These are phyloP conservation scores for Tyrannus savana DNA, from an alignment of 2,113 vertebrate species.

Conservation along the genomic window DNA sequence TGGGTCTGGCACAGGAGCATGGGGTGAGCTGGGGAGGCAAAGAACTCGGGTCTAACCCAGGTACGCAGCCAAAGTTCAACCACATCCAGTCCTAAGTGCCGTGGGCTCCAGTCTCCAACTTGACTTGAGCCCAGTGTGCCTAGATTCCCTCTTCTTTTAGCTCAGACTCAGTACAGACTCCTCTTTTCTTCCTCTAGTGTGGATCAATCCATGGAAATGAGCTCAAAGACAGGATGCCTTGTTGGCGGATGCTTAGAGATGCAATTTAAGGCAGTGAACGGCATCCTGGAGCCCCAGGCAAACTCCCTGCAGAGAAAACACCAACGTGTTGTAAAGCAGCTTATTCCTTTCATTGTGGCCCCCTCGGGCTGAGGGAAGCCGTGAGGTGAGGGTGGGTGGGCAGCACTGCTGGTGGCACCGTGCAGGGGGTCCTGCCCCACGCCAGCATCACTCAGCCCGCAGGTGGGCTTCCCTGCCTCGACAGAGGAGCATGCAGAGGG, in stretches of 20 bases:
- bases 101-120: neutral
- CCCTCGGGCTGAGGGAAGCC: neutral
- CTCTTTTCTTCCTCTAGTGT: neutral
- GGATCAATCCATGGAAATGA: constrained; percentile 21
- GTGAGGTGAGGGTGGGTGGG: neutral
- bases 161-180: neutral
- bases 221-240: neutral
- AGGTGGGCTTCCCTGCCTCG: neutral
- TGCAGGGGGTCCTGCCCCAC: neutral
- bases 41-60: neutral
- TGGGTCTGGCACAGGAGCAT: accelerated
- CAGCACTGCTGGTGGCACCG: neutral
- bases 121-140: neutral
- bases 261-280: neutral
- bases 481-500: neutral
- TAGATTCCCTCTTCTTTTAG: neutral
- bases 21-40: neutral
- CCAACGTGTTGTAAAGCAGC: neutral
- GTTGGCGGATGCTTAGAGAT: neutral
- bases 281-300: neutral
- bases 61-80: neutral
- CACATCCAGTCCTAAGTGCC: accelerated
- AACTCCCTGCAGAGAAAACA: neutral
- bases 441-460: accelerated
- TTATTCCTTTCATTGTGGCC: neutral